Base-by-base conservation (phyloP, 2,888 invertebrate species). In the Gandaritis pyraliata region DNA sequence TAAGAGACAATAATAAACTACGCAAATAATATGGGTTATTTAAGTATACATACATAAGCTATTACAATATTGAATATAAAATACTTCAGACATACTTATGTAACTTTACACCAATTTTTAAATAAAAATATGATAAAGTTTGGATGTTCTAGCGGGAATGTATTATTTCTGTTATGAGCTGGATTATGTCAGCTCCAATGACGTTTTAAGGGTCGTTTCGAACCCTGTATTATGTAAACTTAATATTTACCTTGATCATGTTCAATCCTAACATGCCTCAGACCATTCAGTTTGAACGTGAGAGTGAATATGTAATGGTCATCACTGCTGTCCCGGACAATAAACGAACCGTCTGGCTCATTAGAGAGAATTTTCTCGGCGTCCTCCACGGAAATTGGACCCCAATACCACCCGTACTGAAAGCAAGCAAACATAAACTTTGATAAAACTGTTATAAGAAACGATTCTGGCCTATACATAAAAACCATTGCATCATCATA, bases 361-460 rank as follows among this genome's bases (percentile, higher is more conserved):
- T 96, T 97, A 3, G 96, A 96, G 51, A 98, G 92, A 68, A 98
- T 96, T 88, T 97, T 97, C 85, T 98, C 98, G 1, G 98, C 98
- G 62, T 96, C 96, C 86, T 97, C 97, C 57, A 97, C 96, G 23
- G 97, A 97, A 77, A 98, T 94, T 38, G 98, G 97, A 64, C 98
- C 98, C 98, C 98, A 98, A 83, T 98, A 98, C 98, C 98, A 98
- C 46, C 97, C 98, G 83, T 96, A 97, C 97, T 97, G 83, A 70
- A 93, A 77, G 11, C 0, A 41, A 51, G 29, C 1, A 45, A 48
- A 23, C 15, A 30, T 43, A 45, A 13, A 36, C 10, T 46, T 23
- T 45, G 18, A 7, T 18, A 18, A 11, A 11, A 23, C 5, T 15
- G 18, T 10, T 7, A 29, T 29, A 47, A 47, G 2, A 29, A 1